These are phyloP conservation scores for Pelvicachromis taeniatus DNA, from an alignment of 2,113 vertebrate species.

Conservation along the genomic window DNA sequence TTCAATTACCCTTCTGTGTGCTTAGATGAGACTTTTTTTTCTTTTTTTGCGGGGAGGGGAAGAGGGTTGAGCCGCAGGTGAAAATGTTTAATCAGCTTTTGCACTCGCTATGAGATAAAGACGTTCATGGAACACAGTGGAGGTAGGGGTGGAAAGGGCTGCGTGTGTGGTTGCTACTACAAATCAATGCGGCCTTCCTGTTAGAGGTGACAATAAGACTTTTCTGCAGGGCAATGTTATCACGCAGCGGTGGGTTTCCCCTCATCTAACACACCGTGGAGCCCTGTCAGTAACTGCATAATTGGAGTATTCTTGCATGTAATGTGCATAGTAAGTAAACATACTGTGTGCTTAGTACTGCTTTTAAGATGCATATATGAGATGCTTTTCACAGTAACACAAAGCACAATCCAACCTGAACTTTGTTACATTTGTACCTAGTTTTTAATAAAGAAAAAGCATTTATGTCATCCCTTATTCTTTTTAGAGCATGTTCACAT, in stretches of 20 bases:
- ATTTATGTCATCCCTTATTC: neutral
- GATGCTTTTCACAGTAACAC: neutral
- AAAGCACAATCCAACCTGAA: neutral
- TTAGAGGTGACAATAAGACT: neutral
- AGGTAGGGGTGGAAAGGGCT: neutral
- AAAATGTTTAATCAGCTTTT: conserved; percentile 49
- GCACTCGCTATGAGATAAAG: conserved; percentile 35
- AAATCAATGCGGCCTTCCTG: conserved; percentile 16
- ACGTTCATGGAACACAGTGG: conserved; percentile 3
- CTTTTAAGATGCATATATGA: neutral
- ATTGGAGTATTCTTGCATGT: neutral
- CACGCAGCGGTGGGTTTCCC: neutral
- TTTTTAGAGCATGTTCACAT: neutral
- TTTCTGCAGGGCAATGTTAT: neutral
- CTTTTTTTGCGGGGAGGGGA: neutral
- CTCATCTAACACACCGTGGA: neutral
- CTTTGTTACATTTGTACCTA: neutral
- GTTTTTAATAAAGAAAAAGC: neutral
- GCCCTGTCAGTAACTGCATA: neutral
- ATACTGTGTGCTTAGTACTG: neutral
- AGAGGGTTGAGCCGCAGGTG: conserved; percentile 12
- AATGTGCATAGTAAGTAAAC: neutral
- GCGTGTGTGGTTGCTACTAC: neutral
- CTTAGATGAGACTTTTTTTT: neutral
- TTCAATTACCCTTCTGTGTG: conserved; percentile 42